Evolutionary conservation across 2,888 invertebrate genomes (phyloP).

Genomic region (Ecliptopera silaceata): DNA sequence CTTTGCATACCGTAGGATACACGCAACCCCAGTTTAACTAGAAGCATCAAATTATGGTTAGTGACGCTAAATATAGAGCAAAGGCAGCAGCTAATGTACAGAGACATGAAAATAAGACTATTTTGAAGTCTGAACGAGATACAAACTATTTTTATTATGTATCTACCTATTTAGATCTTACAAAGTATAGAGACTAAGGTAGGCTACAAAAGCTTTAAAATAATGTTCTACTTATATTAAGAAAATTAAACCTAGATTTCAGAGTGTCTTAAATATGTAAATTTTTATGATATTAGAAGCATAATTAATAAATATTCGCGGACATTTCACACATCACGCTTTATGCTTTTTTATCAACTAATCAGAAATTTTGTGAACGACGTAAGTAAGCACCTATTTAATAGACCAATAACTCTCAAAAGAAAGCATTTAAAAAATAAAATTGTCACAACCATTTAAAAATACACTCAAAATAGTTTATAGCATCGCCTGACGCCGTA

Average conservation of each 20-base stretch:
- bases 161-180: too few relatives aligned
- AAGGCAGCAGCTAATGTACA: not conserved
- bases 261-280: too few relatives aligned
- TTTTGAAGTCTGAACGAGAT: not conserved
- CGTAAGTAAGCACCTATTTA: too few relatives aligned
- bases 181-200: too few relatives aligned
- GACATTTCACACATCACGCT: too few relatives aligned
- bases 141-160: not conserved
- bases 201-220: too few relatives aligned
- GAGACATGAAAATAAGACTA: slow-evolving; percentile 1
- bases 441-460: slow-evolving; percentile 18
- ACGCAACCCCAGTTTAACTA: slow-evolving; percentile 26
- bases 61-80: slow-evolving; percentile 27
- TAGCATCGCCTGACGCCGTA: slow-evolving; percentile 11
- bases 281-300: too few relatives aligned
- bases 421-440: not conserved
- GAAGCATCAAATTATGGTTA: slow-evolving; percentile 26
- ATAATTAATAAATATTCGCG: too few relatives aligned
- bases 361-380: too few relatives aligned
- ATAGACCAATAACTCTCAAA: not conserved
- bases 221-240: too few relatives aligned
- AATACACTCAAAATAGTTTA: slow-evolving; percentile 21
- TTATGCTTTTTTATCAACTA: too few relatives aligned
- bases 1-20: slow-evolving; percentile 49
- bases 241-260: too few relatives aligned